These are phyloP conservation scores for Pseudococcus viburni DNA, from an alignment of 2,888 invertebrate genomes.

Conservation along the genomic window DNA sequence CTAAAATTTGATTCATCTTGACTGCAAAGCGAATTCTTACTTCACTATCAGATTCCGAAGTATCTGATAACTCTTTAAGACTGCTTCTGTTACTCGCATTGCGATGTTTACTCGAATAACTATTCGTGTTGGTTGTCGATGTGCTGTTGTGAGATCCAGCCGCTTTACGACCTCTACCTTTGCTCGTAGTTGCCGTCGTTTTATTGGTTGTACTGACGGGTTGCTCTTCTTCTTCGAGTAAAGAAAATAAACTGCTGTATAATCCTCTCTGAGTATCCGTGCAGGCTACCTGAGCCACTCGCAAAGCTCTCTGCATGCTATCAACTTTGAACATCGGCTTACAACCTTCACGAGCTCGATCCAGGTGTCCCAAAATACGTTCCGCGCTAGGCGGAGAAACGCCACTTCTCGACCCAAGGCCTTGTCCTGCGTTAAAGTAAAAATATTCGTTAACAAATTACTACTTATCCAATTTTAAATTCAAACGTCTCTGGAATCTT, in stretches of 20 bases:
- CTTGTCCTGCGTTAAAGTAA: constrained; percentile 67
- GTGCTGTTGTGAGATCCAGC: constrained; percentile 70
- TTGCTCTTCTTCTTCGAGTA: constrained; percentile 89
- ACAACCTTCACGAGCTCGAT: constrained; percentile 75
- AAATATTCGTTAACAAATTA: neutral
- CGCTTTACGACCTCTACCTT: constrained; percentile 69
- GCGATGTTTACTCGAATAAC: constrained; percentile 70
- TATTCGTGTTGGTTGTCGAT: constrained; percentile 69
- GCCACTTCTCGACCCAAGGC: constrained; percentile 68
- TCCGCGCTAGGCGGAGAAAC: constrained; percentile 69
- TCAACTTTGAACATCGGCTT: constrained; percentile 78
- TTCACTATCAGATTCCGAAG: constrained; percentile 86
- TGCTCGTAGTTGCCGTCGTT: constrained; percentile 65
- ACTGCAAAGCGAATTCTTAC: constrained; percentile 71
- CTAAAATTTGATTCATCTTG: neutral
- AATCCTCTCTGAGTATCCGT: constrained; percentile 91
- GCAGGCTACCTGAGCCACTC: constrained; percentile 89
- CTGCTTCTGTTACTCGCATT: constrained; percentile 68
- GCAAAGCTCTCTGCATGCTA: constrained; percentile 91
- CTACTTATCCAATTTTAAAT: neutral
- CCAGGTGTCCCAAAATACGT: constrained; percentile 90
- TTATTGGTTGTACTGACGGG: constrained; percentile 60
- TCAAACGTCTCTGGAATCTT: neutral
- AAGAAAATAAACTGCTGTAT: constrained; percentile 89
- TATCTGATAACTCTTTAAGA: constrained; percentile 77